Conservation (phyloP, 1,140 invertebrate genomes). For the Lepidostoma basale region DNA sequence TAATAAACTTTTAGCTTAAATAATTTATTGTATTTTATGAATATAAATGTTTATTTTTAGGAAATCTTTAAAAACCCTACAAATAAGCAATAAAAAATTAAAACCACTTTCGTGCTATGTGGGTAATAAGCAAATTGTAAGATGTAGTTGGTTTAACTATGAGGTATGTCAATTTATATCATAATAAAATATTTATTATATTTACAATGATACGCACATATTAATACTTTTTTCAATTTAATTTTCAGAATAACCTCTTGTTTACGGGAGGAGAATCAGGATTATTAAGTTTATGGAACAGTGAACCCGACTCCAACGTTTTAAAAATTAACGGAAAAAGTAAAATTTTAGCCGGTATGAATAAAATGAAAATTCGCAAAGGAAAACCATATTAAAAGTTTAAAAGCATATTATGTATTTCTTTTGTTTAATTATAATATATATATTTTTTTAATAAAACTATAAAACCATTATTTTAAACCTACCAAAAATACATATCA, state of each 20-base stretch:
- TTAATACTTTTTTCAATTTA: constrained; percentile 22
- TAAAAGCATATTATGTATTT: background rate
- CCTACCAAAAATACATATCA: too few relatives aligned
- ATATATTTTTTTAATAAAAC: background rate
- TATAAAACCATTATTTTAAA: too few relatives aligned
- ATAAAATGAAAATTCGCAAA: constrained; percentile 50
- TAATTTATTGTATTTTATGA: background rate
- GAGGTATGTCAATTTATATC: constrained; percentile 19
- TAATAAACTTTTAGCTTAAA: background rate
- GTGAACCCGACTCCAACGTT: background rate
- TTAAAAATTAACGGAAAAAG: constrained; percentile 33
- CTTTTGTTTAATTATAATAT: background rate
- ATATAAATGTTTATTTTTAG: constrained; percentile 49
- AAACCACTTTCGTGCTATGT: constrained; percentile 61
- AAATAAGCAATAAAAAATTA: constrained; percentile 59
- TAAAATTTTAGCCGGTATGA: constrained; percentile 39
- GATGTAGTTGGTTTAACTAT: constrained; percentile 66
- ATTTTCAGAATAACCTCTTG: constrained; percentile 61
- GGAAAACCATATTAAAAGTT: constrained; percentile 52
- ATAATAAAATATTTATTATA: too few relatives aligned
- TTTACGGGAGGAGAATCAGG: constrained; percentile 72
- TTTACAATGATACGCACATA: background rate
- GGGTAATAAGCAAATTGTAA: constrained; percentile 70
- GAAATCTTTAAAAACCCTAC: constrained; percentile 64
- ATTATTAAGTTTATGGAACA: constrained; percentile 67